phyloP scores from a whole-genome alignment of 2,797 vertebrate species.

The Periparus ater region DNA sequence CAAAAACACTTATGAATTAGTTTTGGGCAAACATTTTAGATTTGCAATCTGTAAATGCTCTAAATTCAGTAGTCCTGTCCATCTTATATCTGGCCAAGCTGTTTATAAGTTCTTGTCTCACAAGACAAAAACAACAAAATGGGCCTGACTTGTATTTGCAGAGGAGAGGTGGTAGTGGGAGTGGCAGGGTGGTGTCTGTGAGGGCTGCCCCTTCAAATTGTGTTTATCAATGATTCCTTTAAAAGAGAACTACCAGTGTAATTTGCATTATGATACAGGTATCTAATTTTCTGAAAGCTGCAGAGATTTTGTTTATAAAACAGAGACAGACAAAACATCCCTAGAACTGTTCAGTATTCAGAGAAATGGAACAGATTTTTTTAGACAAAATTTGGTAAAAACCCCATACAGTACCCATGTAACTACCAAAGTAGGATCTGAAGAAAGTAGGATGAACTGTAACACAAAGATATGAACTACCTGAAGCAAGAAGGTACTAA shows the following conservation, averaged over 20 bases:
- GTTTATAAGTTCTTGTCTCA: not conserved
- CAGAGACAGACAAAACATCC: not conserved
- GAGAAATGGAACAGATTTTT: not conserved
- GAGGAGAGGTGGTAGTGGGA: not conserved
- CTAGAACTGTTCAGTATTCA: not conserved
- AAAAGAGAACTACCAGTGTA: not conserved
- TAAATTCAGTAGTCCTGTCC: not conserved
- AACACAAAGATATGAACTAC: not conserved
- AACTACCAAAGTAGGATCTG: not conserved
- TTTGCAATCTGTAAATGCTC: not conserved
- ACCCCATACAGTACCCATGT: not conserved
- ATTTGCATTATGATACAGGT: not conserved
- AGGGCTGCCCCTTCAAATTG: not conserved
- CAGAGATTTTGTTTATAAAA: not conserved
- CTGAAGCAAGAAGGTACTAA: not conserved
- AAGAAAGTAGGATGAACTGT: not conserved
- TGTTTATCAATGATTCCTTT: not conserved
- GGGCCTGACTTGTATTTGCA: not conserved
- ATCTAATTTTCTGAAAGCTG: not conserved
- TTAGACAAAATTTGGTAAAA: not conserved
- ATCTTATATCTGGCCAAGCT: not conserved
- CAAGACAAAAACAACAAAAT: not conserved
- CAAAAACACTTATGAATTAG: not conserved
- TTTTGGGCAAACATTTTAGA: not conserved
- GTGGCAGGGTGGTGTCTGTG: not conserved